These are phyloP conservation scores for Nothocercus julius DNA, from an alignment of 2,113 vertebrate species.

Conservation along the genomic window DNA sequence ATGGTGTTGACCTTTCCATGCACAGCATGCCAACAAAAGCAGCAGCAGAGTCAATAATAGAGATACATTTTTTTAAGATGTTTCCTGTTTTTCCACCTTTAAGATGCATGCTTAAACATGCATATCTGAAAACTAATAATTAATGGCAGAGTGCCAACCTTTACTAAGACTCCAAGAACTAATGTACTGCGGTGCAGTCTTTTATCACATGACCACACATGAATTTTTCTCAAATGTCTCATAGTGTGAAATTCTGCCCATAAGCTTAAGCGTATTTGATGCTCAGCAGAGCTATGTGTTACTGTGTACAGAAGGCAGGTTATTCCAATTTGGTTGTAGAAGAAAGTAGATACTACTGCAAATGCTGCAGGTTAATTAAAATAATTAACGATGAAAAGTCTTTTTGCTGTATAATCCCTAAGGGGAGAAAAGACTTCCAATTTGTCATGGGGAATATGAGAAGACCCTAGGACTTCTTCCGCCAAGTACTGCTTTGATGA, in stretches of 20 bases:
- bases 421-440: not conserved
- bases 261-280: not conserved
- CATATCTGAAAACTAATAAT: not conserved
- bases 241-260: not conserved
- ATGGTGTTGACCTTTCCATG: not conserved
- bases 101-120: not conserved
- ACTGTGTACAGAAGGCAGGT: not conserved
- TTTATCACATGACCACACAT: fast-evolving
- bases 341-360: not conserved
- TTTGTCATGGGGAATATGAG: not conserved
- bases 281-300: not conserved
- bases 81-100: not conserved
- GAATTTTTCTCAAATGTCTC: not conserved
- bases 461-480: not conserved
- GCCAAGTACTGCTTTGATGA: not conserved
- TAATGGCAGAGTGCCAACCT: not conserved
- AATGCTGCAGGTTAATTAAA: not conserved
- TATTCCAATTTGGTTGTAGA: not conserved
- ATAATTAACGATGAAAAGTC: not conserved
- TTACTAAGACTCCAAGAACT: not conserved
- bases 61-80: not conserved
- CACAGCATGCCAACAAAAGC: not conserved
- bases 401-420: not conserved
- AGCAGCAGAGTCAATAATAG: not conserved
- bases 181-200: not conserved